Evolutionary conservation across 2,113 vertebrate genomes (phyloP), one percentile per base, ranked within the genome.

Genomic region (Neomonachus schauinslandi): DNA sequence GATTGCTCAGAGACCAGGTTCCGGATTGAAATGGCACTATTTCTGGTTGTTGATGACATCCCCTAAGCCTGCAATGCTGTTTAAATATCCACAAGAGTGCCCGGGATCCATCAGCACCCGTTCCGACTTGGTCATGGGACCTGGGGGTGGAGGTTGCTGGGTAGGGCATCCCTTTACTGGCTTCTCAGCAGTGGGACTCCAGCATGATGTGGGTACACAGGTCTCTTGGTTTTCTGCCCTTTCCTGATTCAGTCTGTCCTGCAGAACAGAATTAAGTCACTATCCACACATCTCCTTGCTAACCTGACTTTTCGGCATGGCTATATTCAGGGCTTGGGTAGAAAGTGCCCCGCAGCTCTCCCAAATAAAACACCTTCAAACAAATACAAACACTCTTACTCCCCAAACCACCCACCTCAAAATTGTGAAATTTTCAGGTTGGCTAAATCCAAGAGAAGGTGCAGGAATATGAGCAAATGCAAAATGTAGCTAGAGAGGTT

Each of bases 11-110:
- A 69, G 83, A 59, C 83, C 26, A n/a, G 53, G 63, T 79, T 91
- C 33, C n/a, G 59, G 53, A 19, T 61, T 67, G 71, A 94, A 84
- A 71, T 0, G 59, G 26, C 33, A 71, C 95, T 95, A 86, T 96
- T 98, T 96, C 79, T 96, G 92, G 82, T 81, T n/a, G 18, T 59
- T 89, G 95, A 95, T 93, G 94, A 93, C 88, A 95, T 92, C n/a
- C 72, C 36, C 36, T 46, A 53, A 96, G 91, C n/a, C 91, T 0
- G 26, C 76, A 13, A 0, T 49, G 95, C 63, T 51, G 49, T 7
- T 76, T 49, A 13, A 84, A 55, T 88, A n/a, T 36, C 71, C 63
- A 39, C 83, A 39, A n/a, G 33, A 31, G 71, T n/a, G 36, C 84
- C 77, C 33, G 13, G 7, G n/a, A 19, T 67, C 94, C 59, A 11